phyloP scores from a whole-genome alignment of 2,113 vertebrate species.

The Nibea albiflora region DNA sequence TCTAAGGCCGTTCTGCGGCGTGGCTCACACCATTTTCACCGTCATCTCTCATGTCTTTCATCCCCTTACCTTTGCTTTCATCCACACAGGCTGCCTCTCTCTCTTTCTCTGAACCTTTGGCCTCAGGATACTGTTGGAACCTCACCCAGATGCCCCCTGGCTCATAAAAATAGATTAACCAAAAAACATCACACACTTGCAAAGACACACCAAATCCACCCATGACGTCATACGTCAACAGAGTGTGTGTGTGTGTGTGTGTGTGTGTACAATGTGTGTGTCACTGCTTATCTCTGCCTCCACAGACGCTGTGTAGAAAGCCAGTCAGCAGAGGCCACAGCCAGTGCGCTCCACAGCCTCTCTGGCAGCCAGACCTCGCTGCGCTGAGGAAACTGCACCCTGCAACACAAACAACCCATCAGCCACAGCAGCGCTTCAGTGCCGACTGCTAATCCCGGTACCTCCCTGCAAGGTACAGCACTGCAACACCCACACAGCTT shows the following conservation, averaged over 20 bases:
- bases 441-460: constrained; percentile 61
- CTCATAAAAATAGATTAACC: constrained; percentile 75
- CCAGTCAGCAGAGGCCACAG: constrained; percentile 74
- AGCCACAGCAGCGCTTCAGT: constrained; percentile 57
- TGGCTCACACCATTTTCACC: constrained; percentile 21
- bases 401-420: constrained; percentile 76
- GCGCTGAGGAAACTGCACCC: constrained; percentile 73
- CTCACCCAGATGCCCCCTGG: constrained; percentile 59
- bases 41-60: constrained; percentile 42
- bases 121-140: constrained; percentile 62
- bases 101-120: constrained; percentile 67
- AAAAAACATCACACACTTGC: constrained; percentile 53
- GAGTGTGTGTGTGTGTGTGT: constrained; percentile 28
- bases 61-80: constrained; percentile 40
- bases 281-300: constrained; percentile 74
- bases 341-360: constrained; percentile 59
- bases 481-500: constrained; percentile 63
- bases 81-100: constrained; percentile 27
- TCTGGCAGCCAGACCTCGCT: constrained; percentile 63
- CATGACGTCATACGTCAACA: constrained; percentile 68
- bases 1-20: constrained; percentile 12
- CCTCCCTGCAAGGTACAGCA: constrained; percentile 60
- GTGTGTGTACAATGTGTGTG: constrained; percentile 37
- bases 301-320: constrained; percentile 70
- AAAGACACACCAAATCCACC: constrained; percentile 55